These are phyloP conservation scores for Rhineura floridana DNA, from an alignment of 2,113 vertebrate species.

Conservation along the genomic window DNA sequence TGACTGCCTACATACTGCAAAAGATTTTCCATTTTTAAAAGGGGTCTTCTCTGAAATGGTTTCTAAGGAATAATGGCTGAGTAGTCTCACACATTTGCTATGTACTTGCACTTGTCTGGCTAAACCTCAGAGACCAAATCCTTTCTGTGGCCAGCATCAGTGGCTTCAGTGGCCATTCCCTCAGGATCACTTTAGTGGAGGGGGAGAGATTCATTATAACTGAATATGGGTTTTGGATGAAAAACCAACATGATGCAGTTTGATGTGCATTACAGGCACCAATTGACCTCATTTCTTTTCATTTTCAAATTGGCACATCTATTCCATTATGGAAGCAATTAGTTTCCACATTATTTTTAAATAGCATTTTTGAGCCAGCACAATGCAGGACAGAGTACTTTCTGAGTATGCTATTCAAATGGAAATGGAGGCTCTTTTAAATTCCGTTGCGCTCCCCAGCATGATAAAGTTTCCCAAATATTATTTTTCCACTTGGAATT, in stretches of 20 bases:
- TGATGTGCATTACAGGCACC: background rate
- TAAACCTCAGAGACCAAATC: background rate
- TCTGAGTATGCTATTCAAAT: background rate
- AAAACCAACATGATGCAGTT: background rate
- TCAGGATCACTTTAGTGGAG: background rate
- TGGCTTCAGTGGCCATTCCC: background rate
- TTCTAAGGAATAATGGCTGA: background rate
- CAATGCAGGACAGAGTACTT: slow-evolving; percentile 11
- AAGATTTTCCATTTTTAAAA: too few species aligned
- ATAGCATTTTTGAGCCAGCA: background rate
- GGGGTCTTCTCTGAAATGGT: background rate
- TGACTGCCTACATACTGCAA: too few species aligned
- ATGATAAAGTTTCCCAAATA: background rate
- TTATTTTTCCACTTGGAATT: background rate
- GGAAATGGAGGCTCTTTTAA: slow-evolving; percentile 13
- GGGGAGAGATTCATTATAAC: background rate
- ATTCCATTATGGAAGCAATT: background rate
- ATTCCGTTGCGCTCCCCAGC: background rate
- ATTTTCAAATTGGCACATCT: background rate
- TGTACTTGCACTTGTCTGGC: background rate
- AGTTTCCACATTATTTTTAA: slow-evolving; percentile 11
- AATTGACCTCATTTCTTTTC: slow-evolving; percentile 7
- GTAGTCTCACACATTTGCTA: background rate
- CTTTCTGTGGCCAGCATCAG: background rate
- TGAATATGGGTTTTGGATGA: background rate